Base-by-base conservation (phyloP, 2,888 invertebrate genomes). In the Melanargia galathea region DNA sequence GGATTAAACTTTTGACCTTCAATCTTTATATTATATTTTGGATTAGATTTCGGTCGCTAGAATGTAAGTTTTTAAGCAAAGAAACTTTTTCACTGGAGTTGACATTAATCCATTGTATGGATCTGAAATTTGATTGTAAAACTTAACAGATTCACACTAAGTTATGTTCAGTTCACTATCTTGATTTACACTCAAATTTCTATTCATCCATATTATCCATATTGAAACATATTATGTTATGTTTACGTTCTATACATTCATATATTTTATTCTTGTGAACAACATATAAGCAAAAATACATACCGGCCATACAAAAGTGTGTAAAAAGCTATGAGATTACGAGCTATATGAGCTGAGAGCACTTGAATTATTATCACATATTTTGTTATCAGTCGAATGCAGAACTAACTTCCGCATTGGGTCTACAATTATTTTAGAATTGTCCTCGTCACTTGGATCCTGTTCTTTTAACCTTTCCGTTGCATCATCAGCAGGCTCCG, bases 321-420 rank as follows among this genome's bases (percentile, higher is more conserved):
- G 76, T 83, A 86, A 81, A 43, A 84, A 72, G 85, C 83, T 78
- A 80, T 81, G 78, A 68, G 79, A 82, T 84, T 88, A 88, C 74
- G 86, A 84, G 79, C 86, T 87, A 85, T 88, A 80, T 78, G 90
- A 87, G 86, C 86, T 87, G 84, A 90, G 84, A 81, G 87, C 86
- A 84, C 87, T 90, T 80, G 84, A 78, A 70, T 87, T 89, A 87
- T 83, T 91, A 91, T 91, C 91, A 91, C 91, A 91, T 85, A 88
- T 81, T 81, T 87, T 87, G 78, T 86, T 91, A 87, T 91, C 91
- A 90, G 91, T 91, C 91, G 90, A 81, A 82, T 85, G 89, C 88
- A 91, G 82, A 82, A 85, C 87, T 87, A 91, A 63, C 73, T 91
- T 90, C 84, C 89, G 92, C 91, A 91, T 88, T 83, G 92, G 85